phyloP scores from a whole-genome alignment of 2,888 invertebrate genomes.

The Marasmarcha lunaedactyla region DNA sequence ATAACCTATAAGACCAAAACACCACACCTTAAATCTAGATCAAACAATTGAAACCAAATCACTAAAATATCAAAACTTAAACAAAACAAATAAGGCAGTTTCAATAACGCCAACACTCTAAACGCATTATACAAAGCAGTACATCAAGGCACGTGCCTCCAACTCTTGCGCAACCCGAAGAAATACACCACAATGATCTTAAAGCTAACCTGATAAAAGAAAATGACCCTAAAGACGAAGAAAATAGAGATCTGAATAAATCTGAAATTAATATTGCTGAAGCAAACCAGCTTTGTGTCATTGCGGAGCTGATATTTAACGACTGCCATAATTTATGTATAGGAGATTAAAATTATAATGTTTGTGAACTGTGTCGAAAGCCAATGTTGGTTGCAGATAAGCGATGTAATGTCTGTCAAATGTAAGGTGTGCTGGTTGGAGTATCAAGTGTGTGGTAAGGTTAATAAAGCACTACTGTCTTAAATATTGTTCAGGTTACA shows the following conservation, averaged over 20 bases:
- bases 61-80: no score
- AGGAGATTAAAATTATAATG: slow-evolving; percentile 51
- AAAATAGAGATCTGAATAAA: slow-evolving; percentile 19
- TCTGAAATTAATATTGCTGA: slow-evolving; percentile 25
- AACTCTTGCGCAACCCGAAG: slow-evolving; percentile 39
- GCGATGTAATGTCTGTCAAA: slow-evolving; percentile 17
- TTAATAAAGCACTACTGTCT: no score
- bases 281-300: slow-evolving; percentile 46
- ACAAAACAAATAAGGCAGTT: slow-evolving; percentile 14
- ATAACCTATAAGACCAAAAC: no score
- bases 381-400: slow-evolving; percentile 27
- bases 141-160: slow-evolving; percentile 35
- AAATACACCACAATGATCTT: slow-evolving; percentile 16
- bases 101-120: slow-evolving; percentile 25
- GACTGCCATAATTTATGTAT: slow-evolving; percentile 52
- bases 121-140: slow-evolving; percentile 27
- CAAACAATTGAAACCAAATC: no score
- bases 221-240: slow-evolving; percentile 21
- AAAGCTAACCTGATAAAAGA: slow-evolving; percentile 10
- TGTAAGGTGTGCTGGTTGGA: no score
- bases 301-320: slow-evolving; percentile 60
- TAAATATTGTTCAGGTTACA: no score
- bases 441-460: no score
- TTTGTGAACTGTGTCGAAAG: slow-evolving; percentile 38
- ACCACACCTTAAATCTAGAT: no score